Percentiles rank a stretch among this genome's conserved stretches.
Conservation (phyloP, 2,113 vertebrate species). For the Carassius carassius region DNA sequence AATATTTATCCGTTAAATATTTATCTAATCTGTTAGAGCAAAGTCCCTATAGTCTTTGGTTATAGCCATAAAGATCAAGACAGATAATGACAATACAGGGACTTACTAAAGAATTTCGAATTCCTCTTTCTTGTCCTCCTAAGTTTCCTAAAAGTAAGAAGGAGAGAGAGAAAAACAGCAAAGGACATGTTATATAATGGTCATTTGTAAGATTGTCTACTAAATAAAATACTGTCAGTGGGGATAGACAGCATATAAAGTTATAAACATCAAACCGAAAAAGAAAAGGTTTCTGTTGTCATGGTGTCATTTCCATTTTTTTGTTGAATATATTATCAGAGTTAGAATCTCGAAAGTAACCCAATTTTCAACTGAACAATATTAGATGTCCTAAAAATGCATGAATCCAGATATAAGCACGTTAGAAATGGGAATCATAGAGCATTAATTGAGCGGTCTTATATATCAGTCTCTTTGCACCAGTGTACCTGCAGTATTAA, state of each 20-base stretch:
- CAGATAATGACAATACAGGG: neutral
- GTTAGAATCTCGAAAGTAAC: neutral
- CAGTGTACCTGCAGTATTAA: neutral
- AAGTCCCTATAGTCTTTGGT: too few relatives aligned
- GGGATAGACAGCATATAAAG: neutral
- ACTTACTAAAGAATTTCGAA: constrained; percentile 77
- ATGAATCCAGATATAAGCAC: neutral
- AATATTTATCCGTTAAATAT: neutral
- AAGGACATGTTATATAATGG: neutral
- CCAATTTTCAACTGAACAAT: neutral
- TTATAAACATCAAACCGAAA: neutral
- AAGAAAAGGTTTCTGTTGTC: neutral
- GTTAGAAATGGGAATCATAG: neutral
- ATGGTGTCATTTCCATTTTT: neutral
- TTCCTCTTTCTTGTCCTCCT: constrained; percentile 64
- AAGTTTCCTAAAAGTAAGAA: constrained; percentile 58
- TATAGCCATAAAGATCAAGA: neutral
- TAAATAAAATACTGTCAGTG: neutral
- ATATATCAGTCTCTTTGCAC: too few relatives aligned
- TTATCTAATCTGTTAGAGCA: neutral
- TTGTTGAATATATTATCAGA: neutral
- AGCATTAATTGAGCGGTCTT: neutral
- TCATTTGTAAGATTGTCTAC: neutral
- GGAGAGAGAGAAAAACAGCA: neutral
- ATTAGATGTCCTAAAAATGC: neutral